Base-by-base conservation (phyloP, 2,113 vertebrate genomes). In the Axis porcinus region DNA sequence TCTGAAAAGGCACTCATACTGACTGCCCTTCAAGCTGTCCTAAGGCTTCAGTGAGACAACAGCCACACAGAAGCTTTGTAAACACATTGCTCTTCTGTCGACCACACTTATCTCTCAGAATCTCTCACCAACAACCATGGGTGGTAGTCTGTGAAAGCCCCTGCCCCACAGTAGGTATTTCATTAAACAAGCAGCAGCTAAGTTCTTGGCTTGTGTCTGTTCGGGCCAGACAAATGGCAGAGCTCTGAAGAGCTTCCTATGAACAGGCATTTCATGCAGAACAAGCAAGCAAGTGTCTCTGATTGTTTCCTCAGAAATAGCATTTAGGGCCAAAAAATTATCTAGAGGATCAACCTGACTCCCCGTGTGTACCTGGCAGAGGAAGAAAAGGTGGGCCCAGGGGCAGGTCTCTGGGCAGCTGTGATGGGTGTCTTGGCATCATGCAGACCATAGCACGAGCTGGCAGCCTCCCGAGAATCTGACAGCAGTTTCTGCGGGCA, bases 91-190 rank as follows among this genome's bases (percentile, higher is more conserved):
- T 78, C 85, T 74, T 70, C 79, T 55, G 23, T 2, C 8, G 8
- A 30, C 74, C 9, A 2, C 28, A 17, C 33, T 88, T 45, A 10
- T 50, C 83, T 78, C 28, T 7, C 43, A 67, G 40, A n/a, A 76
- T 70, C 58, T 30, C 45, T 50, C 21, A 1, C 3, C 10, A 0
- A 1, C 2, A 13, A 0, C 43, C 7, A 23, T 83, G 43, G 43
- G 78, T 67, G 57, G 89, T 57, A 87, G 23, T 27, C 50, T 43
- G 43, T 36, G 60, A 81, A 83, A 95, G 23, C 50, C 10, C 30
- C 83, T 47, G 95, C 50, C 79, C 54, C 94, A 94, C 30, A 93
- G 93, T 94, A 91, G 92, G 84, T 60, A 40, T 94, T 96, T 90
- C 30, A 92, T 79, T 96, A 16, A 40, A 93, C 86, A 79, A 14